Conservation (phyloP, 1,140 invertebrate species). For the Dinothrombium tinctorium region DNA sequence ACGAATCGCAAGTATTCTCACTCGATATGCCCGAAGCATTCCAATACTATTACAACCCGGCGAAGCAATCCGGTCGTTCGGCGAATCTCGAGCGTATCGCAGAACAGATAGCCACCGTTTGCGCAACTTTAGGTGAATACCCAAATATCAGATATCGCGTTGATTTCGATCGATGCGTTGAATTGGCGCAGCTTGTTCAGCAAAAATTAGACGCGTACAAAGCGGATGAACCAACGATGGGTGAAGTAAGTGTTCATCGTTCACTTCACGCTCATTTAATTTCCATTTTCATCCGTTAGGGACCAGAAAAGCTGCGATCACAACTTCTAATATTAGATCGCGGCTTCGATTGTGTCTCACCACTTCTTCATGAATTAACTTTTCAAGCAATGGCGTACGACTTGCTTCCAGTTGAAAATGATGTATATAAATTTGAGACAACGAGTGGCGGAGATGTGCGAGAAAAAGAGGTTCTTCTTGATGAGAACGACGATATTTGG, state of each 20-base stretch:
- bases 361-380: slow-evolving; percentile 88
- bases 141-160: slow-evolving; percentile 83
- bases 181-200: slow-evolving; percentile 87
- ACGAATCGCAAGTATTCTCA: slow-evolving; percentile 92
- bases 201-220: slow-evolving; percentile 98
- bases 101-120: slow-evolving; percentile 96
- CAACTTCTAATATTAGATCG: slow-evolving; percentile 90
- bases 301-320: slow-evolving; percentile 59
- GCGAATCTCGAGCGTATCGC: slow-evolving; percentile 40
- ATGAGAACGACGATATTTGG: slow-evolving; percentile 99
- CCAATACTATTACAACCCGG: slow-evolving; percentile 80
- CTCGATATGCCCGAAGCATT: slow-evolving; percentile 90
- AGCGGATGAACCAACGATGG: slow-evolving; percentile 99
- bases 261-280: neutral
- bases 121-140: slow-evolving; percentile 97
- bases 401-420: slow-evolving; percentile 90
- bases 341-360: slow-evolving; percentile 94
- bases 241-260: slow-evolving; percentile 60
- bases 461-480: slow-evolving; percentile 88
- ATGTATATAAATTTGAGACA: slow-evolving; percentile 92
- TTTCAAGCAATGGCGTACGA: slow-evolving; percentile 99
- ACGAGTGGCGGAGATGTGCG: slow-evolving; percentile 32
- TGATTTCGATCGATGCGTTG: slow-evolving; percentile 87
- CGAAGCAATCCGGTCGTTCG: slow-evolving; percentile 39
- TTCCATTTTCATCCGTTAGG: slow-evolving; percentile 18